Percentiles rank a stretch among this genome's conserved stretches.
These are phyloP conservation scores for Crossocerus cetratus DNA, from an alignment of 2,888 invertebrate genomes.

Conservation along the genomic window DNA sequence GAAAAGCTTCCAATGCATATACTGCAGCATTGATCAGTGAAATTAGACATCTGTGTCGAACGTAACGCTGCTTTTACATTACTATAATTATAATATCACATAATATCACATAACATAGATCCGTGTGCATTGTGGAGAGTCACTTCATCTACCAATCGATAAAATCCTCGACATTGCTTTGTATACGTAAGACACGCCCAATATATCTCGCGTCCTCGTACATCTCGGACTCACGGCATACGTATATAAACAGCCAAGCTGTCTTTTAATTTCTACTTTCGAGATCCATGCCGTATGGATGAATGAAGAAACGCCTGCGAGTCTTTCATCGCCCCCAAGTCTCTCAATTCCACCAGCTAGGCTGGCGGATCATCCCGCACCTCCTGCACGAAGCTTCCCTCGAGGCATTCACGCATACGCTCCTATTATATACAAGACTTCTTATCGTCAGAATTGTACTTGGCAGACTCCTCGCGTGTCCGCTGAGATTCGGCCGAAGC, in stretches of 20 bases:
- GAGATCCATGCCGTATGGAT: slow-evolving; percentile 28
- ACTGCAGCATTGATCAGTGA: neutral
- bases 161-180: neutral
- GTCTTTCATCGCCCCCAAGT: slow-evolving; percentile 14
- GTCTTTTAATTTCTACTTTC: slow-evolving; percentile 7
- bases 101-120: slow-evolving; percentile 44
- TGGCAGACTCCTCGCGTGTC: too few species aligned
- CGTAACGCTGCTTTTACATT: slow-evolving; percentile 16
- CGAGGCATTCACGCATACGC: neutral
- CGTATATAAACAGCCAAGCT: slow-evolving; percentile 22
- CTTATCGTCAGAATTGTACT: too few species aligned
- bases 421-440: neutral
- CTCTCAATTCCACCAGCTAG: slow-evolving; percentile 11
- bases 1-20: too few species aligned
- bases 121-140: slow-evolving; percentile 12
- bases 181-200: slow-evolving; percentile 8
- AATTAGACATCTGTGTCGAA: slow-evolving; percentile 5
- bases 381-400: neutral
- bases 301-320: slow-evolving; percentile 30
- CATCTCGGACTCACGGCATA: slow-evolving; percentile 5
- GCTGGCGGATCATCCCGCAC: slow-evolving; percentile 6
- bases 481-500: too few species aligned
- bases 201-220: neutral
- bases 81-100: slow-evolving; percentile 40
- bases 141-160: slow-evolving; percentile 1